These are phyloP conservation scores for Cabera pusaria DNA, from an alignment of 2,888 invertebrate genomes.

Conservation along the genomic window DNA sequence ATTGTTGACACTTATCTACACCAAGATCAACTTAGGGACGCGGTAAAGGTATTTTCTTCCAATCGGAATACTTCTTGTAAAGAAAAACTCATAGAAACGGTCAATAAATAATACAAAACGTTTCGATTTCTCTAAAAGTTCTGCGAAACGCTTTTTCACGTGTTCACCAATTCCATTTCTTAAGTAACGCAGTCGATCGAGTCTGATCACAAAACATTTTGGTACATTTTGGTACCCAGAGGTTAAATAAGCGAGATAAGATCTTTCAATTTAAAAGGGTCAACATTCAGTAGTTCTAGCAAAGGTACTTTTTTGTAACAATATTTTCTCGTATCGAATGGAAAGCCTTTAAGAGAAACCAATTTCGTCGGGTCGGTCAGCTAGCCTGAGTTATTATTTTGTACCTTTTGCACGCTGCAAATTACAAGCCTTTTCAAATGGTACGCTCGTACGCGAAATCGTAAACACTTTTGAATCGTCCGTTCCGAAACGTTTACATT, in stretches of 20 bases:
- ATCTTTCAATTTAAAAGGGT: conserved; percentile 63
- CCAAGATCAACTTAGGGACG: too few relatives aligned
- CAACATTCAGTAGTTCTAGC: conserved; percentile 32
- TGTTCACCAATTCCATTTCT: too few relatives aligned
- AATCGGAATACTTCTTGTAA: too few relatives aligned
- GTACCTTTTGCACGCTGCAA: conserved; percentile 16
- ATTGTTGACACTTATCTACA: too few relatives aligned
- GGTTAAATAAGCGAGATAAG: conserved; percentile 54
- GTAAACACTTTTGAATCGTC: conserved; percentile 3
- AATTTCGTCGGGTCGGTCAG: conserved; percentile 37
- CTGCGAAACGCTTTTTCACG: too few relatives aligned
- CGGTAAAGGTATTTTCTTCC: too few relatives aligned
- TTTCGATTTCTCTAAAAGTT: too few relatives aligned
- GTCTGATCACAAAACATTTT: conserved; percentile 27
- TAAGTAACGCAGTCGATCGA: too few relatives aligned
- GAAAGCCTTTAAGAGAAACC: conserved; percentile 30
- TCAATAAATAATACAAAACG: too few relatives aligned
- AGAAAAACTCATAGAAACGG: too few relatives aligned
- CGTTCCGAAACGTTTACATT: too few relatives aligned
- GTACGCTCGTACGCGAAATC: conserved; percentile 4
- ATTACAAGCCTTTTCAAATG: conserved; percentile 13
- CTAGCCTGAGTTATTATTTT: conserved; percentile 19
- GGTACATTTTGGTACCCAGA: conserved; percentile 24
- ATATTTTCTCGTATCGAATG: conserved; percentile 32
- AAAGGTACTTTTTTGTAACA: conserved; percentile 28